Evolutionary conservation across 2,888 invertebrate genomes (phyloP).

Genomic region (Polyploca ridens): DNA sequence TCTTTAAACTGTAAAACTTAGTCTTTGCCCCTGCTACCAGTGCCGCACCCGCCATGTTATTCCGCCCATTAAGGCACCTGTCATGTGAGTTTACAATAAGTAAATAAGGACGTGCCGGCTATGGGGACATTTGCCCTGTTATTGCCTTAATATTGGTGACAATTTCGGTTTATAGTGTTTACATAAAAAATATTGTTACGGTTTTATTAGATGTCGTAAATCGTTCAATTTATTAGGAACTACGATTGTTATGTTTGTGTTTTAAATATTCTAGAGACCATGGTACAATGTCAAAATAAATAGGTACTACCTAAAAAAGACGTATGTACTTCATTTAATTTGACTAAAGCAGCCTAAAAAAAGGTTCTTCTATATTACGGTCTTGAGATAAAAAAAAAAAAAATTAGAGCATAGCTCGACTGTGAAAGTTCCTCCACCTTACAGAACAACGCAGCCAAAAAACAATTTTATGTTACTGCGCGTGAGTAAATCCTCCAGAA

Average conservation of each 20-base stretch:
- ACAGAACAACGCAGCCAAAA: too few species aligned
- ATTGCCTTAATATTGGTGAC: constrained; percentile 76
- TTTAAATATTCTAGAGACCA: too few species aligned
- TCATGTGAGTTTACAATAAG: constrained; percentile 84
- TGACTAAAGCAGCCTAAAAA: too few species aligned
- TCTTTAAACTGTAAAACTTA: constrained; percentile 19
- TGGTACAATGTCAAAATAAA: too few species aligned
- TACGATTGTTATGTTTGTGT: neutral
- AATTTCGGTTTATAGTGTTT: constrained; percentile 68
- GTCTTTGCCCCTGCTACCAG: constrained; percentile 50
- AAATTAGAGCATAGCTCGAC: too few species aligned
- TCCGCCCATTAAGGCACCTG: constrained; percentile 82
- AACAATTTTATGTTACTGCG: too few species aligned
- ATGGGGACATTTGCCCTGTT: constrained; percentile 70
- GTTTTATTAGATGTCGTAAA: constrained; percentile 34
- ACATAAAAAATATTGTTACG: constrained; percentile 65
- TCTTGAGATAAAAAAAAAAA: too few species aligned
- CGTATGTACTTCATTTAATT: too few species aligned
- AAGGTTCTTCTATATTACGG: too few species aligned
- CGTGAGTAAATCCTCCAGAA: too few species aligned
- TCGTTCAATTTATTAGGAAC: neutral
- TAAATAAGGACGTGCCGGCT: constrained; percentile 75
- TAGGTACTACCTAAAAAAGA: too few species aligned
- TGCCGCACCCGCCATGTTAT: constrained; percentile 81
- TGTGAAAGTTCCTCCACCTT: too few species aligned